Evolutionary conservation across 2,888 invertebrate genomes (phyloP), one percentile per base, ranked within the genome.

Genomic region (Limnephilus marmoratus): DNA sequence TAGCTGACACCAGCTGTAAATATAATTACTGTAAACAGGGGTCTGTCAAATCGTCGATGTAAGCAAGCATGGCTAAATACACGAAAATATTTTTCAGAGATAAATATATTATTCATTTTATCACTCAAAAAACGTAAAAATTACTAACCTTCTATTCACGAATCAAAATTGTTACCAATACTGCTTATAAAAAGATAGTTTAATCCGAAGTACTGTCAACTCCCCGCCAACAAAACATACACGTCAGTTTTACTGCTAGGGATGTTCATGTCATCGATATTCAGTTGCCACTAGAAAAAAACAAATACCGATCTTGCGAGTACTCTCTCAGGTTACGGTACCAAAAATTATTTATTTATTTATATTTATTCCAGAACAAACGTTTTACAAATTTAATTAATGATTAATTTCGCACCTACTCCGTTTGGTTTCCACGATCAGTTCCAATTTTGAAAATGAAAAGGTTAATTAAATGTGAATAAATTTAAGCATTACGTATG

Each of bases 141-240:
- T 3, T 24, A 37, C 37, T 37, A 18, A 83, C 83, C 34, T 41
- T 24, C 83, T 37, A 83, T 83, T 83, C 37, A 83, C 37, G 24
- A 37, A 37, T 83, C 24, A 34, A 37, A 83, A 83, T 34, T 34
- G 9, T 83, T 37, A 2, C 18, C 24, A 68, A 68, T 68, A 37
- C 83, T 9, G 15, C 86, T 86, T 29, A 49, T 4, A 86, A 49
- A n/a, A 18, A 12, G 24, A 45, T 9, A 86, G 45, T 45, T 49
- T 41, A 86, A 37, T 29, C 45, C 41, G 49, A 29, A 87, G 87
- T 34, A 68, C 87, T 53, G 68, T 87, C 34, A 68, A 53, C 53
- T 68, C 24, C 87, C 53, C 87, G 87, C 87, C 87, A 87, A 68
- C 87, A 68, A 87, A 87, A 87, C 87, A 87, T 87, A 87, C 87